Evolutionary conservation across 2,888 invertebrate genomes (phyloP), one percentile per base, ranked within the genome.

Genomic region (Pandemis corylana): DNA sequence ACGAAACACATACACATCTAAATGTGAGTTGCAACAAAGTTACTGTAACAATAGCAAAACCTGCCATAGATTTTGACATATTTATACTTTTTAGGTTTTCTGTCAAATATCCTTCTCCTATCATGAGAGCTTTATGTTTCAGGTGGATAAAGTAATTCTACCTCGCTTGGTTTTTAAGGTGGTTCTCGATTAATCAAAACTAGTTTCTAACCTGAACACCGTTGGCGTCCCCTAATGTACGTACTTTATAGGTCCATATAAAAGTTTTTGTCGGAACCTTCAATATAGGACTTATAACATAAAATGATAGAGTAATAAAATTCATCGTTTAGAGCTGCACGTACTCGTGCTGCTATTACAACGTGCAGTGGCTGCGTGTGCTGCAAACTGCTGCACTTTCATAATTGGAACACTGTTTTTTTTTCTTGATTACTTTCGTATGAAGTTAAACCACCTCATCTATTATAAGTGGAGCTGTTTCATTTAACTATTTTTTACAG

Each of bases 291-390:
- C 65, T 70, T 66, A 74, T 41, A 69, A 44, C 74, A 70, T 74
- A 74, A 74, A 74, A 70, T 70, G n/a, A 69, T 69, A 61, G 73
- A 66, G 69, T 74, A 74, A 68, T 74, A 56, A 56, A 56, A 59
- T 67, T 53, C 64, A 51, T 61, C 64, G 64, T 73, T 68, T 41
- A 70, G 15, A 61, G 51, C 61, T 61, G 65, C 74, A 28, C 51
- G 59, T 74, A 61, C 69, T 59, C 61, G 61, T 69, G 28, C 15
- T 28, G 65, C 51, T 70, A 73, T 64, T 69, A 69, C 65, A 69
- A 65, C 65, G 59, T 69, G 69, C 59, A 69, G 65, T 56, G 28
- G 65, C 73, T 65, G 59, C 59, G 59, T 64, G 42, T 10, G 65
- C 49, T 66, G 69, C 56, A 70, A 70, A 65, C 20, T 10, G 65